Evolutionary conservation across 2,797 vertebrate species (phyloP).

Genomic region (Pseudotriccus pelzelni): DNA sequence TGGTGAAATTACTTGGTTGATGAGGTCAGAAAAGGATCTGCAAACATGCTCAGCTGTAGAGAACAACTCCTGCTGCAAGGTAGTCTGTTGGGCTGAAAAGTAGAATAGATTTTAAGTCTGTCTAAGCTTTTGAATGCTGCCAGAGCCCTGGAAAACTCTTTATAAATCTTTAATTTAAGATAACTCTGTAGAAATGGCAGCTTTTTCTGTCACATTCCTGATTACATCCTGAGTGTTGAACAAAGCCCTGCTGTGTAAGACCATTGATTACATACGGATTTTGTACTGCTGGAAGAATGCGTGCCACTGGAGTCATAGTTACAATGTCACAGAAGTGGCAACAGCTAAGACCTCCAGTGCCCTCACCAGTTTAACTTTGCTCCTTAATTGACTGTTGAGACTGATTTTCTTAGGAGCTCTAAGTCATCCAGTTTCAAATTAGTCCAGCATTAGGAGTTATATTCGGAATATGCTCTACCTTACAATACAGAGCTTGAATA

Average conservation of each 20-base stretch:
- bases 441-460: background rate
- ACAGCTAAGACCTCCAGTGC: background rate
- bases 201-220: background rate
- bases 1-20: constrained; percentile 60
- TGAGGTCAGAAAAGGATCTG: constrained; percentile 68
- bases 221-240: background rate
- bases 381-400: background rate
- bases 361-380: background rate
- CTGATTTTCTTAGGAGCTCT: background rate
- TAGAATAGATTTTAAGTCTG: background rate
- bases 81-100: constrained; percentile 55
- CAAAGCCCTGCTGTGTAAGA: background rate
- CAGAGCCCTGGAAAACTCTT: background rate
- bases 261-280: background rate
- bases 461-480: background rate
- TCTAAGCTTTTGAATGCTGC: background rate
- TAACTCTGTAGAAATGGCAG: background rate
- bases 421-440: background rate
- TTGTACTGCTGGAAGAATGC: background rate
- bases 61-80: constrained; percentile 51
- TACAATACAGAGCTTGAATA: background rate
- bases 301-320: background rate
- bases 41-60: constrained; percentile 53
- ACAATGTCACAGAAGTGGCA: background rate
- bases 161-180: background rate